phyloP scores from a whole-genome alignment of 2,113 vertebrate species.

The Nycticorax nycticorax region DNA sequence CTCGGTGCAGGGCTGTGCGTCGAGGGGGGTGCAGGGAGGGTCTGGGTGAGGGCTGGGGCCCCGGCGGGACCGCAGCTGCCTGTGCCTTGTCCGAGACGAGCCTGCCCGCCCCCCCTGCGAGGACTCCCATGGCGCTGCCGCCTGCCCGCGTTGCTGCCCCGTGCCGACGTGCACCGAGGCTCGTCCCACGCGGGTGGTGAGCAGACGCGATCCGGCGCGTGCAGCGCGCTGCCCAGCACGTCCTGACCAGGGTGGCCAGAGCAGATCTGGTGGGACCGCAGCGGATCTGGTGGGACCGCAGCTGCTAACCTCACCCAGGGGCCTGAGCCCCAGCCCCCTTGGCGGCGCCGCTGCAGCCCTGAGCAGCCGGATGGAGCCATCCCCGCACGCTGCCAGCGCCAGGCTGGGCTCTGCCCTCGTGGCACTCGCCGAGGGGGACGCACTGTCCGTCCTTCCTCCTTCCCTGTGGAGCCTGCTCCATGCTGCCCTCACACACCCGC shows the following conservation, averaged over 20 bases:
- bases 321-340: not conserved
- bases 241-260: not conserved
- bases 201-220: fast-evolving
- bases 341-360: fast-evolving
- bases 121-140: fast-evolving
- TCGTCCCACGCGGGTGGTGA: fast-evolving
- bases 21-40: not conserved
- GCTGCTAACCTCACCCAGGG: no score
- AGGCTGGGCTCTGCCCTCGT: fast-evolving
- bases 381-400: fast-evolving
- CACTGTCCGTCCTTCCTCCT: not conserved
- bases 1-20: not conserved
- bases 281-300: fast-evolving
- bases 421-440: not conserved
- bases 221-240: fast-evolving
- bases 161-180: fast-evolving
- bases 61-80: not conserved
- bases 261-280: no score
- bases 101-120: not conserved
- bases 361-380: not conserved
- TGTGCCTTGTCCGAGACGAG: fast-evolving
- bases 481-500: fast-evolving
- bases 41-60: not conserved
- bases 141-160: fast-evolving
- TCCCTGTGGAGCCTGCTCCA: fast-evolving